Base-by-base conservation (phyloP, 2,888 invertebrate species). In the Alitta virens region DNA sequence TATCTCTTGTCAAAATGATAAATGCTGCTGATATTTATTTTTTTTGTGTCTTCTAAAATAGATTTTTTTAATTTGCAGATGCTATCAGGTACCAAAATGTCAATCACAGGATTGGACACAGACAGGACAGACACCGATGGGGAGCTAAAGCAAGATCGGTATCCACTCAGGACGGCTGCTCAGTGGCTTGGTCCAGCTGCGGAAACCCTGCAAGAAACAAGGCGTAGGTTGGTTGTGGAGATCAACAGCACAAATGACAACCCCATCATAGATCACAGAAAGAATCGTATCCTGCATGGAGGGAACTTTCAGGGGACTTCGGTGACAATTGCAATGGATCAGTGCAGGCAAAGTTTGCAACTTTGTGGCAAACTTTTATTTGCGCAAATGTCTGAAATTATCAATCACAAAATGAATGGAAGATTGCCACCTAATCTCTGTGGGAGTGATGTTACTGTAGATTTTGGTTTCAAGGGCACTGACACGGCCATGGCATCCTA, bases 401-500 rank as follows among this genome's bases (percentile, higher is more conserved):
- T 73, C 18, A 73, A 73, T 50, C 51, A 54, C 27, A 65, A 64
- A 9, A 62, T 68, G 52, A 73, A 65, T 57, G 56, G 66, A 23
- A 70, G 71, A 7, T 63, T 74, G 16, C 66, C 73, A n/a, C 72
- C 72, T 26, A 74, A 74, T 54, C 64, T 74, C 5, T 55, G 64
- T 53, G 73, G 72, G 9, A 60, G 68, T 40, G 72, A 73, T 54
- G 27, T 64, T 18, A 64, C 51, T 24, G 46, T 60, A 1, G 71
- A 74, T 58, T 71, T 72, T 40, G 74, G 73, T 2, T 71, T 73
- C 65, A 74, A 74, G 59, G 74, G 73, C 1, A 57, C 62, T 5
- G 73, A 74, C 51, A 70, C 62, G 1, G 72, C 72, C 3, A 70
- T 72, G 67, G 73, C 73, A 12, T 60, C 73, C 7, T 73, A 73